These are phyloP conservation scores for Bombus turneri DNA, from an alignment of 1,140 invertebrate species.

Conservation along the genomic window DNA sequence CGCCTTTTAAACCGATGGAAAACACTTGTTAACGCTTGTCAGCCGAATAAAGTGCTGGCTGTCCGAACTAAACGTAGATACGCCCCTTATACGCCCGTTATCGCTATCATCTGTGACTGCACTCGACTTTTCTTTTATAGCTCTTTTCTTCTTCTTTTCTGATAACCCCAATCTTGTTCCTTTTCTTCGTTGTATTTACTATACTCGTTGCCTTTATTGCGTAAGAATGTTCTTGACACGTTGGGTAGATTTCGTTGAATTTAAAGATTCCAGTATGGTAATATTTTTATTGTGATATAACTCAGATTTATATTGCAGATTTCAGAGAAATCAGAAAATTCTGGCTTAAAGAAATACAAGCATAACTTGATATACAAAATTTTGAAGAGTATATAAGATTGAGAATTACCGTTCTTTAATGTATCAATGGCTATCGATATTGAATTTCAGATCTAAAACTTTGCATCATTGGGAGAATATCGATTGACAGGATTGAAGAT, in stretches of 20 bases:
- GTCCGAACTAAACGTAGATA: constrained; percentile 80
- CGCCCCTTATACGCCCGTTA: constrained; percentile 78
- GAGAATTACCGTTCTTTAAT: too few relatives aligned
- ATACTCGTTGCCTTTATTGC: not conserved
- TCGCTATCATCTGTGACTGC: constrained; percentile 58
- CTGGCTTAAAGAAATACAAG: too few relatives aligned
- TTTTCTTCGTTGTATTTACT: too few relatives aligned
- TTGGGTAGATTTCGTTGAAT: not conserved
- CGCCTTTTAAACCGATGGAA: constrained; percentile 75
- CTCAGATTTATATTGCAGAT: too few relatives aligned
- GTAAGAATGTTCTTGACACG: not conserved
- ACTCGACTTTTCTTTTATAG: constrained; percentile 44
- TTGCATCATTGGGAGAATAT: too few relatives aligned
- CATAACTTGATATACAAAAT: too few relatives aligned
- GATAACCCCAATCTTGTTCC: not conserved
- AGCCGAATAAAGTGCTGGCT: constrained; percentile 78
- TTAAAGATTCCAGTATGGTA: not conserved
- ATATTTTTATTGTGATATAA: too few relatives aligned
- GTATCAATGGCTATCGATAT: too few relatives aligned
- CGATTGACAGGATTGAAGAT: too few relatives aligned
- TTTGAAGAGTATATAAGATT: too few relatives aligned
- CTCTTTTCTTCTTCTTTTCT: not conserved
- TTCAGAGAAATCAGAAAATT: too few relatives aligned
- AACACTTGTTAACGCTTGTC: constrained; percentile 79
- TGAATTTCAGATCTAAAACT: too few relatives aligned